A percentile compares a stretch with the other conserved stretches of the same genome.
phyloP scores from a whole-genome alignment of 2,888 invertebrate species.

The Cephus sareptanus region DNA sequence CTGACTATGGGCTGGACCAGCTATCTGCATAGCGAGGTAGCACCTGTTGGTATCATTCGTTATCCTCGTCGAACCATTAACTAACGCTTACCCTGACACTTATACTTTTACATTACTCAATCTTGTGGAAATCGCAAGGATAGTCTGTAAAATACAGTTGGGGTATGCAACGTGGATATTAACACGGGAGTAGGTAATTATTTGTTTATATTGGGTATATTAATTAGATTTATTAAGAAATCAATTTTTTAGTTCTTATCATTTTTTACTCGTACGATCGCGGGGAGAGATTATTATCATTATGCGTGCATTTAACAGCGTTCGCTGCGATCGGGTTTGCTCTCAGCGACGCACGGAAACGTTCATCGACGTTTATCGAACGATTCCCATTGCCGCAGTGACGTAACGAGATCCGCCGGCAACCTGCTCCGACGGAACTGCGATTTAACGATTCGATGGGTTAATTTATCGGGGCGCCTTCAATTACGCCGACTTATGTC shows the following conservation, averaged over 20 bases:
- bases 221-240: background rate
- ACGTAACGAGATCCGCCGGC: background rate
- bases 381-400: background rate
- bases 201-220: background rate
- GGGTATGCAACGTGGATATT: background rate
- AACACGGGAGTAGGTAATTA: background rate
- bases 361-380: background rate
- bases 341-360: background rate
- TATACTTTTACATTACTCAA: background rate
- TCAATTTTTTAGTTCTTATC: background rate
- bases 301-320: background rate
- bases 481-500: conserved; percentile 20
- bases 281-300: background rate
- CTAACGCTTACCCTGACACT: background rate
- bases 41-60: background rate
- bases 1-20: background rate
- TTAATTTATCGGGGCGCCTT: conserved; percentile 20
- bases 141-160: background rate
- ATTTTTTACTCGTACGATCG: background rate
- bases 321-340: background rate
- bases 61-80: background rate
- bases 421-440: background rate
- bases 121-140: background rate
- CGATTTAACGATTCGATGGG: conserved; percentile 14
- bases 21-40: background rate